Evolutionary conservation across 2,113 vertebrate genomes (phyloP).

Genomic region (Menidia beryllina): DNA sequence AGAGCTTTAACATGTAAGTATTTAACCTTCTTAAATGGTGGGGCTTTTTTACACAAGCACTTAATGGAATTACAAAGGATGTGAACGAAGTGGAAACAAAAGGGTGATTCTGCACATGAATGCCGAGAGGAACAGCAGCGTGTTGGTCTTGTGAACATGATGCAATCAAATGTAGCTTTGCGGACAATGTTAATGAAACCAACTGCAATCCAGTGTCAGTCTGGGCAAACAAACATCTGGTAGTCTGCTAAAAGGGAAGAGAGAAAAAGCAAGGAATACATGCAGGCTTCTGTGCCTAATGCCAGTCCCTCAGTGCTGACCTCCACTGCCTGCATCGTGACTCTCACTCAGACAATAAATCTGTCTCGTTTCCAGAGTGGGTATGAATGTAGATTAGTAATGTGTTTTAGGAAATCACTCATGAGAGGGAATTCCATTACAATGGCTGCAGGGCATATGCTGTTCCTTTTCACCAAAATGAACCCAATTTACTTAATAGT

Average conservation of each 20-base stretch:
- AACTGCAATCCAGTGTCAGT: slow-evolving; percentile 24
- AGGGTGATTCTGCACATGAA: slow-evolving; percentile 13
- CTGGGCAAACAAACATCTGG: slow-evolving; percentile 67
- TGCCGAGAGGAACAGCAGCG: slow-evolving; percentile 18
- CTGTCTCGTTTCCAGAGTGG: slow-evolving; percentile 49
- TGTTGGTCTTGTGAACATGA: slow-evolving; percentile 62
- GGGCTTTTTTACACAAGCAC: not conserved
- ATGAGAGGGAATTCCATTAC: slow-evolving; percentile 30
- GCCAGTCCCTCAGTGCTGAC: slow-evolving; percentile 7
- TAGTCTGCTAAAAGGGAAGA: slow-evolving; percentile 51
- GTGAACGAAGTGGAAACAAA: not conserved
- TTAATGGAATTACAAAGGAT: slow-evolving; percentile 25
- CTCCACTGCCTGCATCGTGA: slow-evolving; percentile 29
- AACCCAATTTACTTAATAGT: slow-evolving; percentile 48
- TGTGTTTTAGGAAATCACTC: slow-evolving; percentile 35
- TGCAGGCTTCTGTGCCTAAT: slow-evolving; percentile 35
- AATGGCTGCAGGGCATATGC: slow-evolving; percentile 22
- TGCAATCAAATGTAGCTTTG: slow-evolving; percentile 58
- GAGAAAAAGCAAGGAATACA: slow-evolving; percentile 16
- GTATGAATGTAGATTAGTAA: slow-evolving; percentile 59
- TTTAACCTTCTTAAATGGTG: slow-evolving; percentile 5
- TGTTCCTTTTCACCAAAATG: slow-evolving; percentile 36
- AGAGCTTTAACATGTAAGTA: not conserved
- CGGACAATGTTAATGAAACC: slow-evolving; percentile 61
- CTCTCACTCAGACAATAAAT: slow-evolving; percentile 50